Base-by-base conservation (phyloP, 1,140 invertebrate species). In the Magallana gigas region DNA sequence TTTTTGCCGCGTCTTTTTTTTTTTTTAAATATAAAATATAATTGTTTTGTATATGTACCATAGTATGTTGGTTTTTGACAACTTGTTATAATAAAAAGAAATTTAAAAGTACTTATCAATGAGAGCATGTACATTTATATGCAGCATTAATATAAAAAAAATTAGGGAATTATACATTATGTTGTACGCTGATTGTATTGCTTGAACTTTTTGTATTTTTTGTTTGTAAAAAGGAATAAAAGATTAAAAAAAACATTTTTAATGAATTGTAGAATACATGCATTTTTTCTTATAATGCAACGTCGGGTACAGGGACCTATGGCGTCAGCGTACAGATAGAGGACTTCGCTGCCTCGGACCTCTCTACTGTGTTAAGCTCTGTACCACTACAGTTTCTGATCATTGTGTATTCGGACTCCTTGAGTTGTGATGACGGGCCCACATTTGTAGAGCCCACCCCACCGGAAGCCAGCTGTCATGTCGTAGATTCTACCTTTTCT, bases 341-440 rank as follows among this genome's bases (percentile, higher is more conserved):
- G 36, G 68, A 76, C 23, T 76, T 76, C 9, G 23, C 68, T 11
- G 36, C 9, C 23, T 12, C 8, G 18, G 23, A 8, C 12, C 23
- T 23, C 18, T 12, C 8, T 7, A 9, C 23, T 11, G 29, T 76
- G 3, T 29, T 76, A 18, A 76, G 68, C 68, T 76, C 68, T 3
- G 23, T 76, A 4, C 68, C 68, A 8, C 23, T 76, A 29, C 68
- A 76, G 68, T 76, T 76, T 76, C 23, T 76, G 23, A 76, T 76
- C 23, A 23, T 1, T 12, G 68, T 76, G 68, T 76, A 36, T 76
- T 18, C 23, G 23, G 68, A 76, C 68, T 29, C 23, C 1, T 5
- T 76, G 23, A 29, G 11, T 4, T 76, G 68, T 12, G 36, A 18
- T 29, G 68, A 76, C 14, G 68, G 8, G 12, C 68, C 68, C 36